These are phyloP conservation scores for Cyprinodon brontotheroides DNA, from an alignment of 2,113 vertebrate species.

Conservation along the genomic window DNA sequence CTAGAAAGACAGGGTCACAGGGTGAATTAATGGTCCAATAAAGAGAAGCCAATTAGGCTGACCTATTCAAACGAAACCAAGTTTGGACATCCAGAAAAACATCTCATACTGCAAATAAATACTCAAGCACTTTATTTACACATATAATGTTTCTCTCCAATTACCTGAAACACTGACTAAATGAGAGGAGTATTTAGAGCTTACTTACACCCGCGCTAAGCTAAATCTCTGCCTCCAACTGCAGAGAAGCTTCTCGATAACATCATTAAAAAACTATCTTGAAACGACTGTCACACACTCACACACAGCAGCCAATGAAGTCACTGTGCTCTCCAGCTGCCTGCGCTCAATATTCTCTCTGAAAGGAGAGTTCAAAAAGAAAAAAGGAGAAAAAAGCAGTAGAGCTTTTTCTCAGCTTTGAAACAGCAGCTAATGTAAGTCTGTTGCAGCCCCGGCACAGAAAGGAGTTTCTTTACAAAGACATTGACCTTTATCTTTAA, in stretches of 20 bases:
- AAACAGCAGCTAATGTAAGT: constrained; percentile 55
- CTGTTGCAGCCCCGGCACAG: constrained; percentile 23
- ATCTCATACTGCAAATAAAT: constrained; percentile 25
- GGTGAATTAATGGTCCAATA: constrained; percentile 66
- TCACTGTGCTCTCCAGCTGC: constrained; percentile 52
- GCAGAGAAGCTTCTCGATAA: constrained; percentile 45
- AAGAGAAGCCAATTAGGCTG: constrained; percentile 64
- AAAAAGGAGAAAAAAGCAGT: constrained; percentile 49
- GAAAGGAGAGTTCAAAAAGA: constrained; percentile 71
- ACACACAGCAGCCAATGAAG: constrained; percentile 42
- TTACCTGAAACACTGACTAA: constrained; percentile 28
- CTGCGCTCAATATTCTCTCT: constrained; percentile 58
- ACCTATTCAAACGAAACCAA: constrained; percentile 46
- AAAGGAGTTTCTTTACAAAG: constrained; percentile 40
- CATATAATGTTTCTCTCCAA: not conserved
- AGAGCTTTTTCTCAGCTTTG: constrained; percentile 58
- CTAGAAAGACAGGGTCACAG: constrained; percentile 56
- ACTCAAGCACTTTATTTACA: not conserved
- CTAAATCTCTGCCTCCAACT: constrained; percentile 24
- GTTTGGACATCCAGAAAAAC: constrained; percentile 36
- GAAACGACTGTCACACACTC: constrained; percentile 39
- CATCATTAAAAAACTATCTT: constrained; percentile 63
- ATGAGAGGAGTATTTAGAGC: not conserved
- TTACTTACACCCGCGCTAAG: not conserved
- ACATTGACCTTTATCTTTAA: constrained; percentile 31